These are phyloP conservation scores for Paramormyrops hopkinsi DNA, from an alignment of 2,797 vertebrate genomes.

Conservation along the genomic window DNA sequence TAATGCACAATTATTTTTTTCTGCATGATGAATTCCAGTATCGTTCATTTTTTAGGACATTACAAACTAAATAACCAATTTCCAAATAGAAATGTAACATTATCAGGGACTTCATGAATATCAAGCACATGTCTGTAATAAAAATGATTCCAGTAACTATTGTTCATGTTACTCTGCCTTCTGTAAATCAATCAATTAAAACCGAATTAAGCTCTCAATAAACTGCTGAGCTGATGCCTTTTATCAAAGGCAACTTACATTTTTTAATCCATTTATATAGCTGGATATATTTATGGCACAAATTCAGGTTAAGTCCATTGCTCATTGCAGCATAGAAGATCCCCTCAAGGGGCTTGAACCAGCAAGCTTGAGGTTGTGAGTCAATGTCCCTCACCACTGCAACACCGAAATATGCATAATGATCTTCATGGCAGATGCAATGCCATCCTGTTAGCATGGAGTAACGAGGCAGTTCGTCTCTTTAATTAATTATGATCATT, in stretches of 20 bases:
- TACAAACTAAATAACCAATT: not conserved
- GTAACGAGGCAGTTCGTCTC: not conserved
- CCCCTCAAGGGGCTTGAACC: not conserved
- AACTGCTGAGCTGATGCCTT: not conserved
- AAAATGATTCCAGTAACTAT: not conserved
- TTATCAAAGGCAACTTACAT: not conserved
- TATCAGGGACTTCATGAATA: not conserved
- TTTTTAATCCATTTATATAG: not conserved
- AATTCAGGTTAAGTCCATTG: conserved; percentile 1
- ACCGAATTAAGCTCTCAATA: not conserved
- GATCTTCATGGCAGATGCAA: not conserved
- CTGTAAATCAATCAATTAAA: not conserved
- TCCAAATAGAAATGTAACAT: not conserved
- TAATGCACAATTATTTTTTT: not conserved
- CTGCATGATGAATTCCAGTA: not conserved
- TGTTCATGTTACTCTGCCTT: not conserved
- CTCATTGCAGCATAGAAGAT: not conserved
- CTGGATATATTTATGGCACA: not conserved
- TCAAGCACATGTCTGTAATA: not conserved
- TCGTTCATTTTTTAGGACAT: not conserved
- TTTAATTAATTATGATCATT: not conserved
- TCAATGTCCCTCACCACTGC: not conserved
- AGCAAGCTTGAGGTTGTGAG: not conserved
- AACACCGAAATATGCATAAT: not conserved
- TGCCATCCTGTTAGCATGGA: not conserved